Base-by-base conservation (phyloP, 2,888 invertebrate species). In the Rhingia campestris region DNA sequence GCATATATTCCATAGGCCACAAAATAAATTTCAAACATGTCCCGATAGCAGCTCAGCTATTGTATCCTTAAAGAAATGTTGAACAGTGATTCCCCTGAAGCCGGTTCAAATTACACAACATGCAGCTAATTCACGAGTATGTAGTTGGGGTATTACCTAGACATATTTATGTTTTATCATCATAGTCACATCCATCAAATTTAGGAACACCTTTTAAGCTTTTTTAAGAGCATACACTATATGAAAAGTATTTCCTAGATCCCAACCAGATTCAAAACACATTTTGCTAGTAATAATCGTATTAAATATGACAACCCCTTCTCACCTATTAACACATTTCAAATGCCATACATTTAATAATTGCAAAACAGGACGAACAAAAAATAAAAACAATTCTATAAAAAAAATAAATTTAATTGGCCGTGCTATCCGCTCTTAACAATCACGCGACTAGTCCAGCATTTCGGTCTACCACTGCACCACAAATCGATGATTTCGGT, bases 401-500 rank as follows among this genome's bases (percentile, higher is more conserved):
- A 77, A 22, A n/a, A 22, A 70, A 77, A 56, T 54, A 12, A 30
- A 70, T 63, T 74, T 79, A 79, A 84, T 84, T 84, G 74, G 70
- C 43, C 51, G 41, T 84, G 43, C 74, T 66, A 70, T 70, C 54
- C 59, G 51, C 54, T 75, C 54, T 70, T 61, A 59, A 49, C 49
- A 49, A 32, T 49, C 49, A 84, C 43, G 66, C 53, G 63, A 74
- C 74, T 84, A 80, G 80, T 84, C 64, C 69, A 43, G 72, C 66
- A 66, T 63, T 75, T 76, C 45, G 85, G 85, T 85, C 61, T 72
- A 75, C 85, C 81, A 70, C 72, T 72, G 74, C 51, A 66, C 85
- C 80, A 67, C 81, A 85, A 80, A 85, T 85, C 81, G 81, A 81
- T 85, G 85, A 85, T 81, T 81, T 81, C 43, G 85, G 80, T 76